phyloP scores from a whole-genome alignment of 2,113 vertebrate species.

The Otis tarda region DNA sequence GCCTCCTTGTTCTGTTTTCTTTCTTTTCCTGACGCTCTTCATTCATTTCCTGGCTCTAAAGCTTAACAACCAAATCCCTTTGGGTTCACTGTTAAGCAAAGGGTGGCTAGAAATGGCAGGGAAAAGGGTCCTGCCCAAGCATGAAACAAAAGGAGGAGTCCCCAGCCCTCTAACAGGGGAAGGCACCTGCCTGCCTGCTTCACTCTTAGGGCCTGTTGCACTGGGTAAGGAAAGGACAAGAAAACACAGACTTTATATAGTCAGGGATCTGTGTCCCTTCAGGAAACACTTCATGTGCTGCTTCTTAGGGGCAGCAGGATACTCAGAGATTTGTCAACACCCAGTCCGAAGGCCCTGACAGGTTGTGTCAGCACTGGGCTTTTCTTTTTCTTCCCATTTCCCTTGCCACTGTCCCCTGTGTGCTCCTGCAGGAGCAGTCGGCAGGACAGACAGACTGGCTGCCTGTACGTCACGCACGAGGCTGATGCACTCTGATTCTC shows the following conservation, averaged over 20 bases:
- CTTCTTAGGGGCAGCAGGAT: not conserved
- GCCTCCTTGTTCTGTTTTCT: not conserved
- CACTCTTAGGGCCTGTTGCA: not conserved
- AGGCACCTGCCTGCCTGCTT: not conserved
- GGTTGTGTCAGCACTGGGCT: not conserved
- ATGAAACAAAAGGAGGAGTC: not conserved
- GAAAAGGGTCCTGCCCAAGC: not conserved
- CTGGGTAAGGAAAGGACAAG: not conserved
- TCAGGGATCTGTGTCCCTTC: not conserved
- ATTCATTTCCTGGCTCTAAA: not conserved
- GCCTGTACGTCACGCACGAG: accelerated
- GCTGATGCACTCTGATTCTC: not conserved
- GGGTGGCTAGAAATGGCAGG: not conserved
- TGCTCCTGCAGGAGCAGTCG: not conserved
- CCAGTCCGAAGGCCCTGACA: not conserved
- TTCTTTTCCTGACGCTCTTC: not conserved
- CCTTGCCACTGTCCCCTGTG: not conserved
- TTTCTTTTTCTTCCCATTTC: not conserved
- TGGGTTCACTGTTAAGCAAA: not conserved
- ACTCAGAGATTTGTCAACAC: not conserved
- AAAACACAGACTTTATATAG: not conserved
- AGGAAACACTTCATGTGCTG: not conserved
- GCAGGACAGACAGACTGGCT: not conserved
- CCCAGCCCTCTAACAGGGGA: not conserved
- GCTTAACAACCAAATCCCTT: not conserved